phyloP scores from a whole-genome alignment of 2,888 invertebrate species.

The Entomobrya proxima region DNA sequence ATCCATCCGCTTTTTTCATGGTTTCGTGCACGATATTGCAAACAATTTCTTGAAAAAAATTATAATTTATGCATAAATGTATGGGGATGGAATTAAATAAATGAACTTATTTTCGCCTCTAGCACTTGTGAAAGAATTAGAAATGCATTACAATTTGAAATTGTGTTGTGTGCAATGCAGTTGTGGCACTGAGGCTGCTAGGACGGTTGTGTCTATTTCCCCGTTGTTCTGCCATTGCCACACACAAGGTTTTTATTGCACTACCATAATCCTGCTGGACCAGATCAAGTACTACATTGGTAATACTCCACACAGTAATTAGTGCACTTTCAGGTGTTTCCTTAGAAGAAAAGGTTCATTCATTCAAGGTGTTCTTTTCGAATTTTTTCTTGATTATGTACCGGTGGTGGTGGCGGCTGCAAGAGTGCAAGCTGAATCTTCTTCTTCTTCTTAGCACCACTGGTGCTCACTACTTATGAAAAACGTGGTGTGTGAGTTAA shows the following conservation, averaged over 20 bases:
- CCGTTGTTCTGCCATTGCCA: conserved; percentile 7
- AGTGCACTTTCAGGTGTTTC: conserved; percentile 28
- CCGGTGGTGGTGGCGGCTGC: background rate
- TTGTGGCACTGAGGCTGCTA: background rate
- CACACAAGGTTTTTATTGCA: conserved; percentile 33
- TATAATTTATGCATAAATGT: conserved; percentile 35
- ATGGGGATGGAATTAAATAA: background rate
- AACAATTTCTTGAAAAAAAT: conserved; percentile 32
- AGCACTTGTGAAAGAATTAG: conserved; percentile 13
- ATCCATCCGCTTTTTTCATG: background rate
- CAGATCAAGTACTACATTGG: conserved; percentile 37
- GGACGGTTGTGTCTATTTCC: too few relatives aligned
- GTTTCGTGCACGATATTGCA: conserved; percentile 43
- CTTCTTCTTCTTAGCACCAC: too few relatives aligned
- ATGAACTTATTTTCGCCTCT: conserved; percentile 50
- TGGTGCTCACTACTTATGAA: too few relatives aligned
- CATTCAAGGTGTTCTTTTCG: conserved; percentile 24
- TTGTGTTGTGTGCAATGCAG: background rate
- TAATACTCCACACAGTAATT: conserved; percentile 25
- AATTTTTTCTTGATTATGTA: background rate
- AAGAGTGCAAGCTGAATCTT: too few relatives aligned
- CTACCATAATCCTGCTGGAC: conserved; percentile 29
- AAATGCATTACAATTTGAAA: background rate
- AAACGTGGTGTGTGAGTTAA: too few relatives aligned
- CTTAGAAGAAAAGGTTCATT: conserved; percentile 14